A percentile compares a stretch with the other conserved stretches of the same genome.
phyloP scores from a whole-genome alignment of 2,797 vertebrate species.

The Pelobates cultripes region DNA sequence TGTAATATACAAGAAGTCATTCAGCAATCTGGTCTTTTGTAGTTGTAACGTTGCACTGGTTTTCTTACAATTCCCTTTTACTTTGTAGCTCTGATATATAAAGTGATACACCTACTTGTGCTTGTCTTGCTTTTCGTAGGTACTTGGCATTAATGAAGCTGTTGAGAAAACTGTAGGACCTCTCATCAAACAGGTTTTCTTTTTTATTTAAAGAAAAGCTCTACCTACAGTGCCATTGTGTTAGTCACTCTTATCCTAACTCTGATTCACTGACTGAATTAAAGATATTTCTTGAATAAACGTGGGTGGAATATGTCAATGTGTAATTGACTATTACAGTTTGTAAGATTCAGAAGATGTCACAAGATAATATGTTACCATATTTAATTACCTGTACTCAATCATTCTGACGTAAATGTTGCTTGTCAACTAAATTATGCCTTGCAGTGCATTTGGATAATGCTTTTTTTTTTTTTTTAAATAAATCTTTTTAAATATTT shows the following conservation, averaged over 20 bases:
- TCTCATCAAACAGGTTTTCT: background rate
- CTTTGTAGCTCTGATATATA: background rate
- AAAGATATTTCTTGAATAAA: background rate
- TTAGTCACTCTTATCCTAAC: slow-evolving; percentile 2
- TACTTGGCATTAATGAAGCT: background rate
- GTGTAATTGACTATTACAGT: slow-evolving; percentile 7
- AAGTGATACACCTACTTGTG: background rate
- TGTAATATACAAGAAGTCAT: too few species aligned
- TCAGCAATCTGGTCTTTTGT: too few species aligned
- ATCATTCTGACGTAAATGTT: slow-evolving; percentile 1
- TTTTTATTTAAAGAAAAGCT: slow-evolving; percentile 6
- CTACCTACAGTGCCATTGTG: background rate
- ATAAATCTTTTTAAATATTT: background rate
- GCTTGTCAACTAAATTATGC: background rate
- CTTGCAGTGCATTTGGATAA: background rate
- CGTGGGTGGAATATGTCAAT: slow-evolving; percentile 7
- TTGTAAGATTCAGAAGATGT: background rate
- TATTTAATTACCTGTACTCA: background rate
- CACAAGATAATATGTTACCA: background rate
- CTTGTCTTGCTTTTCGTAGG: background rate
- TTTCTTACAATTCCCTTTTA: background rate
- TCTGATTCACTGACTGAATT: background rate
- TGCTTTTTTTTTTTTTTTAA: background rate
- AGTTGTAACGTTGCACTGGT: too few species aligned
- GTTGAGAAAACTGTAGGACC: background rate